phyloP scores from a whole-genome alignment of 2,797 vertebrate species.

The Euthynnus affinis region DNA sequence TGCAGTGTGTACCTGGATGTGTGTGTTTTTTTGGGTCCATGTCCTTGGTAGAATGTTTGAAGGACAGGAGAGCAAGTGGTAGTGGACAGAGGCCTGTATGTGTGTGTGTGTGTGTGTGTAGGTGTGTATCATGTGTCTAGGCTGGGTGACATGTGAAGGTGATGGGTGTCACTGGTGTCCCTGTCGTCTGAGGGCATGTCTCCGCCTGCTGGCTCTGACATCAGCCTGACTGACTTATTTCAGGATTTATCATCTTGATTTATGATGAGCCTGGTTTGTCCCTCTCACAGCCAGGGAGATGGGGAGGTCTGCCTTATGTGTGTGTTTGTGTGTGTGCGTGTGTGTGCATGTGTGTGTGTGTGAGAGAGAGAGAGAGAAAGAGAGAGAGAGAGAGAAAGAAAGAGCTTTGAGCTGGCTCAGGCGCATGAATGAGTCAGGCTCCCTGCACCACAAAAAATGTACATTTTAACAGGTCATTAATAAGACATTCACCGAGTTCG shows the following conservation, averaged over 20 bases:
- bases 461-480: slow-evolving; percentile 23
- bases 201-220: slow-evolving; percentile 76
- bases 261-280: slow-evolving; percentile 72
- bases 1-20: slow-evolving; percentile 43
- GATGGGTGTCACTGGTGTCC: slow-evolving; percentile 78
- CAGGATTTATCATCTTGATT: slow-evolving; percentile 83
- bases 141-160: slow-evolving; percentile 78
- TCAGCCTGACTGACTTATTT: slow-evolving; percentile 81
- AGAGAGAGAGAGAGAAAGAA: slow-evolving; percentile 1
- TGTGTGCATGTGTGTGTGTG: slow-evolving; percentile 9
- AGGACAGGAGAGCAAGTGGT: slow-evolving; percentile 69
- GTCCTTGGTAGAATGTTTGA: slow-evolving; percentile 76
- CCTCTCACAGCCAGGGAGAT: slow-evolving; percentile 51
- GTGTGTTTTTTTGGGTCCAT: slow-evolving; percentile 15
- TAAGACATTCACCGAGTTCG: slow-evolving; percentile 15
- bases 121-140: slow-evolving; percentile 58
- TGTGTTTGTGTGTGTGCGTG: slow-evolving; percentile 14
- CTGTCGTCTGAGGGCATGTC: slow-evolving; percentile 76
- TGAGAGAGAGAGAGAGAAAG: slow-evolving; percentile 3
- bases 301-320: slow-evolving; percentile 19
- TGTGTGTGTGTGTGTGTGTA: slow-evolving; percentile 35
- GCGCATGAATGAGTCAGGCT: not conserved
- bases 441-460: not conserved
- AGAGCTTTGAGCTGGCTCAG: slow-evolving; percentile 10
- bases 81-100: slow-evolving; percentile 49